Percentiles rank a stretch among this genome's conserved stretches.
These are phyloP conservation scores for Chrysaora quinquecirrha DNA, from an alignment of 30 jellyfish, hydroid and myxozoan species.

Conservation along the genomic window DNA sequence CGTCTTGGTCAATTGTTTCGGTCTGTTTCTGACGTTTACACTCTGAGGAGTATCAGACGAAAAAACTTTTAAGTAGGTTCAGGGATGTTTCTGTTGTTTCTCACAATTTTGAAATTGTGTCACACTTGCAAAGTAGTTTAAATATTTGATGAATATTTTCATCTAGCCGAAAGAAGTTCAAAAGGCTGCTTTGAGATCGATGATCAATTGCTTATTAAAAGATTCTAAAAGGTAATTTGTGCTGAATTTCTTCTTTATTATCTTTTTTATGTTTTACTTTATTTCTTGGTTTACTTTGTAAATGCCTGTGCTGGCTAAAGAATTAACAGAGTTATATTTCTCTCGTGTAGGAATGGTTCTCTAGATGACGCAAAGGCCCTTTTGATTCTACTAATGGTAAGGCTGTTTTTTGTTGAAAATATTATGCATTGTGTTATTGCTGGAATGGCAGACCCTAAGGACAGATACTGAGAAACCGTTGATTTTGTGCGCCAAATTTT, in stretches of 20 bases:
- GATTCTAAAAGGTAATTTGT: constrained; percentile 70
- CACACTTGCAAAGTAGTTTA: background rate
- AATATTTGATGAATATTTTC: background rate
- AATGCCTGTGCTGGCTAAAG: background rate
- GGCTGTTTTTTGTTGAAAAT: no score
- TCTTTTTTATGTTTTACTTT: background rate
- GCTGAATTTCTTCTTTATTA: no score
- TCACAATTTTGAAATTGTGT: no score
- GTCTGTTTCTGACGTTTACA: no score
- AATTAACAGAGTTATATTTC: background rate
- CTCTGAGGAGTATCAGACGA: no score
- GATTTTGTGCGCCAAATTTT: no score
- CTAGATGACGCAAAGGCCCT: constrained; percentile 73
- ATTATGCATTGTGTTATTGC: no score
- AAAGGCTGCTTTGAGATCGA: constrained; percentile 78
- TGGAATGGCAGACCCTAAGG: no score
- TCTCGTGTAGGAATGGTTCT: constrained; percentile 22
- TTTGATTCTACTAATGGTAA: constrained; percentile 62
- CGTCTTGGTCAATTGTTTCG: no score
- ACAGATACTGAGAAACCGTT: no score
- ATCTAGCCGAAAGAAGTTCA: constrained; percentile 84
- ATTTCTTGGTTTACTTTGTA: background rate
- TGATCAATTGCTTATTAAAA: constrained; percentile 79
- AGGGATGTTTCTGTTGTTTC: no score
- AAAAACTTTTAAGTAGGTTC: no score